A percentile compares a stretch with the other conserved stretches of the same genome.
phyloP scores from a whole-genome alignment of 92 coral and sea anemone species.

The Phymanthus crucifer region DNA sequence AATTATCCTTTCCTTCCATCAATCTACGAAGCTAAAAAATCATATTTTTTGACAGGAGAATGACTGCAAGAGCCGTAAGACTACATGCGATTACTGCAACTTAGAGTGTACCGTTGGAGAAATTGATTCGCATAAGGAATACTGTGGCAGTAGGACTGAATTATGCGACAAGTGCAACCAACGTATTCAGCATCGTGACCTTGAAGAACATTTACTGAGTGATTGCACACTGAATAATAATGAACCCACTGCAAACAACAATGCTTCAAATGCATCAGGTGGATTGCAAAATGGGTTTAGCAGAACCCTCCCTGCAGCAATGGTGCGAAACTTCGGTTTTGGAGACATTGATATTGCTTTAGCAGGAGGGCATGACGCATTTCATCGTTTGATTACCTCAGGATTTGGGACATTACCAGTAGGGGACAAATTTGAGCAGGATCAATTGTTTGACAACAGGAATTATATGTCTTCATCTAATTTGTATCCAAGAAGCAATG shows the following conservation, averaged over 20 bases:
- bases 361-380: neutral
- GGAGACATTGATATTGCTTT: neutral
- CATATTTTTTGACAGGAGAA: conserved; percentile 48
- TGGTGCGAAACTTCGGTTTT: conserved; percentile 15
- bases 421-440: conserved; percentile 1
- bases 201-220: conserved; percentile 59
- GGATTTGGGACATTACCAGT: conserved; percentile 7
- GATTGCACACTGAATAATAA: conserved; percentile 48
- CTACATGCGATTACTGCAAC: conserved; percentile 80
- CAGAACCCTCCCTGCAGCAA: conserved; percentile 13
- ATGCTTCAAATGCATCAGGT: neutral
- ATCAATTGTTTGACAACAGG: neutral
- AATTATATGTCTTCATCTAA: conserved; percentile 7
- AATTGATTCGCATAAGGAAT: conserved; percentile 75
- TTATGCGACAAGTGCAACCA: conserved; percentile 81
- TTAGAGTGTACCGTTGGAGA: conserved; percentile 71
- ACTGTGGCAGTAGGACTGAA: conserved; percentile 93
- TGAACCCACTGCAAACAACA: conserved; percentile 16
- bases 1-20: no score
- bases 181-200: conserved; percentile 68
- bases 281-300: neutral
- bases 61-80: conserved; percentile 63
- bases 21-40: no score
- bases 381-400: neutral
- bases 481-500: conserved; percentile 14